A percentile compares a stretch with the other conserved stretches of the same genome.
phyloP scores from a whole-genome alignment of 2,888 invertebrate genomes.

The Galerucella calmariensis region DNA sequence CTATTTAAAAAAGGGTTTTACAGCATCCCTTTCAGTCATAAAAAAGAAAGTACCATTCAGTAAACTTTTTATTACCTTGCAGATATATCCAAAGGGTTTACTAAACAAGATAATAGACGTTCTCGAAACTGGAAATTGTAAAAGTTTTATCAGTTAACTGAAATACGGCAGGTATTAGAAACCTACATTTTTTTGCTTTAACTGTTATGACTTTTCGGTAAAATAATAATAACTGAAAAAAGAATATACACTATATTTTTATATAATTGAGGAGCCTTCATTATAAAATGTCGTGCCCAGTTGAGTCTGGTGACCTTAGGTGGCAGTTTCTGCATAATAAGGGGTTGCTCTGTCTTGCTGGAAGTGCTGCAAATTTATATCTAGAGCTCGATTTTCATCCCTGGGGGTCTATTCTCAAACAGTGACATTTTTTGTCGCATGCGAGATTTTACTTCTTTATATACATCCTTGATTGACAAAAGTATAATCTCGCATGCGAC shows the following conservation, averaged over 20 bases:
- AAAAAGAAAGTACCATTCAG: conserved; percentile 54
- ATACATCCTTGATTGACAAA: no score
- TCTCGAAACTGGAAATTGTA: conserved; percentile 39
- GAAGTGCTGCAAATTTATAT: no score
- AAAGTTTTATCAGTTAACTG: conserved; percentile 37
- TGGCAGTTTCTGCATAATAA: no score
- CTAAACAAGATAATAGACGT: conserved; percentile 38
- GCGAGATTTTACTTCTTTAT: no score
- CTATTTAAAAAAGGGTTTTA: conserved; percentile 55
- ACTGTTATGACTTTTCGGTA: background rate
- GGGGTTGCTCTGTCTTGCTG: no score
- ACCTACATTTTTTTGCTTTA: conserved; percentile 2
- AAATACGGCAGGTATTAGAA: conserved; percentile 19
- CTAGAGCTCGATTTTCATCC: no score
- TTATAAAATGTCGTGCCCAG: no score
- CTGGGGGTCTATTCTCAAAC: no score
- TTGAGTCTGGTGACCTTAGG: no score
- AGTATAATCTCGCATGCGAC: no score
- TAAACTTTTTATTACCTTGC: conserved; percentile 53
- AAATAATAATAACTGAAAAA: background rate
- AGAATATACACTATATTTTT: background rate
- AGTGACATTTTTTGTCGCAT: no score
- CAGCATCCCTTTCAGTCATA: conserved; percentile 49
- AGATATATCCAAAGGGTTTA: conserved; percentile 46
- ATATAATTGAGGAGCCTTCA: no score